Conservation (phyloP, 2,888 invertebrate genomes). For the Alviniconcha strummeri region DNA sequence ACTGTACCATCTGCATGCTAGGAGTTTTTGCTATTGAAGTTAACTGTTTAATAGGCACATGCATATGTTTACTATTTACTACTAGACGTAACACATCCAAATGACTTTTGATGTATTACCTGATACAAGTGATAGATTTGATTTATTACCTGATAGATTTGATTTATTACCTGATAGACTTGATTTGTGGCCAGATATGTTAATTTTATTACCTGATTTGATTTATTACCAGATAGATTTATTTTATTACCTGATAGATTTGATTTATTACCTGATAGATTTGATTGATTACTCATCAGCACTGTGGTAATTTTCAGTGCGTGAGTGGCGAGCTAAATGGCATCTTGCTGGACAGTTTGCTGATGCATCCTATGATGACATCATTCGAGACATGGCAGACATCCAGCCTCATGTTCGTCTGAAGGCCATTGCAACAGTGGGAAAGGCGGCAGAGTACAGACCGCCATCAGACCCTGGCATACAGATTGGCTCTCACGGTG, state of each 20-base stretch:
- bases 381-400: slow-evolving; percentile 72
- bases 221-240: neutral
- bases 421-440: slow-evolving; percentile 69
- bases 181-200: neutral
- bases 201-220: neutral
- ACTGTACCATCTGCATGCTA: no score
- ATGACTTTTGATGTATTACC: no score
- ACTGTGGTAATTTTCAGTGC: slow-evolving; percentile 53
- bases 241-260: neutral
- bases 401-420: slow-evolving; percentile 71
- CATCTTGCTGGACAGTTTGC: slow-evolving; percentile 69
- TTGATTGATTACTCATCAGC: neutral
- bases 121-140: no score
- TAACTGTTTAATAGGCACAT: no score
- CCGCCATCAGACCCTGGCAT: slow-evolving; percentile 49
- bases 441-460: slow-evolving; percentile 68
- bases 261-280: neutral
- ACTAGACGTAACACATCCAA: no score
- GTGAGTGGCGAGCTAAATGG: slow-evolving; percentile 72
- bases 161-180: no score
- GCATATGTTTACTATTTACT: no score
- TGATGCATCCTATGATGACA: slow-evolving; percentile 69
- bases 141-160: no score
- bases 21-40: no score
- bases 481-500: neutral